Evolutionary conservation across 1,140 invertebrate species (phyloP).

Genomic region (Stegodyphus dumicola): DNA sequence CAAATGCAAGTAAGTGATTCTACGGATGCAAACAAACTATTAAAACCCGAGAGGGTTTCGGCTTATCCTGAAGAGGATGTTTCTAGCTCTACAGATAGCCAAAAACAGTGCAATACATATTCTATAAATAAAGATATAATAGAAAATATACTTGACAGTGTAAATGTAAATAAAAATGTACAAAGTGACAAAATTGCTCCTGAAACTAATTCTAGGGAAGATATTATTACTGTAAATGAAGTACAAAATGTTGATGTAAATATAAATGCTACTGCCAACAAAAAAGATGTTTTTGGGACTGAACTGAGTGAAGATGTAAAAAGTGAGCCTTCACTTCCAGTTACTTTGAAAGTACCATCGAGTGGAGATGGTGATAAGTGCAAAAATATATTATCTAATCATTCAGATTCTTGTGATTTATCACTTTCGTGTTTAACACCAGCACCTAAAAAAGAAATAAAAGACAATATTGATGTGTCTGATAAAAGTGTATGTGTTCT

Average conservation of each 20-base stretch:
- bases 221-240: constrained; percentile 37
- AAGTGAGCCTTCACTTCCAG: constrained; percentile 16
- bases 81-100: constrained; percentile 50
- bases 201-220: background rate
- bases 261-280: constrained; percentile 50
- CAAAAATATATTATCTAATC: constrained; percentile 54
- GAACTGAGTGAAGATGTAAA: constrained; percentile 45
- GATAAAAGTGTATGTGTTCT: constrained; percentile 42
- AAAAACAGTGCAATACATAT: constrained; percentile 58
- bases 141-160: constrained; percentile 29
- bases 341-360: constrained; percentile 17
- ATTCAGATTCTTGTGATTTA: constrained; percentile 46
- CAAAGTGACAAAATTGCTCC: constrained; percentile 34
- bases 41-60: constrained; percentile 14
- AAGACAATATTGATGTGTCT: constrained; percentile 20
- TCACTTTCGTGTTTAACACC: constrained; percentile 36
- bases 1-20: constrained; percentile 49
- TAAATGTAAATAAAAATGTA: constrained; percentile 51
- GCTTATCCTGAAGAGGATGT: constrained; percentile 41
- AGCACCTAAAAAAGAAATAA: constrained; percentile 44
- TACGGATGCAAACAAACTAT: constrained; percentile 43
- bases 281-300: constrained; percentile 9
- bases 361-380: constrained; percentile 25
- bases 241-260: constrained; percentile 60
- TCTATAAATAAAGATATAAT: constrained; percentile 23